A percentile compares a stretch with the other conserved stretches of the same genome.
phyloP scores from a whole-genome alignment of 2,888 invertebrate species.

The Drymonia ruficornis region DNA sequence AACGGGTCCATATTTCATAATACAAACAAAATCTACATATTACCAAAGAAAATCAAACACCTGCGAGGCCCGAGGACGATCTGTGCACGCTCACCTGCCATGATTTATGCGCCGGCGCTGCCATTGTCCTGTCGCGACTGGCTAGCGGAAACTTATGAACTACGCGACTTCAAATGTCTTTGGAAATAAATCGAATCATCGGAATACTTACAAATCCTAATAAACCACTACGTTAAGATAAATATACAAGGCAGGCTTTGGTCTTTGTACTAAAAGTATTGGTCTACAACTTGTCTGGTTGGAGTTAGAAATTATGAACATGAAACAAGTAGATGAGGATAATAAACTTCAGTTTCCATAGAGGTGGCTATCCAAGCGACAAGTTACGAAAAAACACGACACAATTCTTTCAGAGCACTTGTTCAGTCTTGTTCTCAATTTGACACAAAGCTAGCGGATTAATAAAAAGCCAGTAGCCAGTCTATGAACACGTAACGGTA shows the following conservation, averaged over 20 bases:
- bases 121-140: conserved; percentile 74
- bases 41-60: conserved; percentile 56
- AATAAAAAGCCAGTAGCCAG: conserved; percentile 23
- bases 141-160: conserved; percentile 66
- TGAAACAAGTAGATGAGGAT: background rate
- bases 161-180: conserved; percentile 63
- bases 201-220: conserved; percentile 5
- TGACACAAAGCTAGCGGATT: conserved; percentile 1
- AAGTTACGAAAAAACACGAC: background rate
- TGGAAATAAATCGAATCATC: conserved; percentile 44
- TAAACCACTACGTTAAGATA: background rate
- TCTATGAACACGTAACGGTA: conserved; percentile 28
- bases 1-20: conserved; percentile 9
- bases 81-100: conserved; percentile 70
- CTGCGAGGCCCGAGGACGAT: conserved; percentile 52
- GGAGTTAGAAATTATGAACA: too few species aligned
- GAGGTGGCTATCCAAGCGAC: background rate
- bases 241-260: background rate
- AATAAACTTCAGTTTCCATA: background rate
- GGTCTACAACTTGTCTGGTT: too few species aligned
- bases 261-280: background rate
- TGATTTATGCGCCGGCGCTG: conserved; percentile 69
- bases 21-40: conserved; percentile 27
- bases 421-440: conserved; percentile 2
- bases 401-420: background rate